Percentiles rank a stretch among this genome's conserved stretches.
Conservation (phyloP, 2,888 invertebrate genomes). For the Idaea biselata region DNA sequence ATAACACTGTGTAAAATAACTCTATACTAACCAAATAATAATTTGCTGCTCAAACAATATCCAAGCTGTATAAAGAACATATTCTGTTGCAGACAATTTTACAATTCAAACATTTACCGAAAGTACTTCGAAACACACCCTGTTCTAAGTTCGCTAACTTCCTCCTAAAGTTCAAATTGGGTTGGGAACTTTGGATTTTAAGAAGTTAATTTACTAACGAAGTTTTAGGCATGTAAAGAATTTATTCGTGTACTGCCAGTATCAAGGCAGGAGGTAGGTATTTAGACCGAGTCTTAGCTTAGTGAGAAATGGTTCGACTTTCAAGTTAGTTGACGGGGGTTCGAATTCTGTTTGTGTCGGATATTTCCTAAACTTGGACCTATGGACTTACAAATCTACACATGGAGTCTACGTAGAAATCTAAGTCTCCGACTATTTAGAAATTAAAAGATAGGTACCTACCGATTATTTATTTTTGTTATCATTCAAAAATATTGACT, state of each 20-base stretch:
- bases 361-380: not conserved
- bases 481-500: too few relatives aligned
- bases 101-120: not conserved
- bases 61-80: not conserved
- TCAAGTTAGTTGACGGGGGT: not conserved
- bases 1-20: too few relatives aligned
- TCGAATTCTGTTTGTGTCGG: not conserved
- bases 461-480: too few relatives aligned
- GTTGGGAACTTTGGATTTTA: slow-evolving; percentile 1
- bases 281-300: not conserved
- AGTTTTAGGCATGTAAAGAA: not conserved
- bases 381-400: too few relatives aligned
- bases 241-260: not conserved
- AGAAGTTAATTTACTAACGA: not conserved
- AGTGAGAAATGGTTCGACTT: not conserved
- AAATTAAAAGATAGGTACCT: too few relatives aligned
- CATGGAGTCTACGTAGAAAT: too few relatives aligned
- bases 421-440: too few relatives aligned
- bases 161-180: not conserved
- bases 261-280: not conserved
- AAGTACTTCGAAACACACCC: not conserved
- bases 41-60: too few relatives aligned
- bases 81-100: slow-evolving; percentile 1
- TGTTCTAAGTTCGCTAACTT: not conserved
- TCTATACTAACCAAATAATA: too few relatives aligned